Evolutionary conservation across 2,888 invertebrate genomes (phyloP).

Genomic region (Parasteatoda lunata): DNA sequence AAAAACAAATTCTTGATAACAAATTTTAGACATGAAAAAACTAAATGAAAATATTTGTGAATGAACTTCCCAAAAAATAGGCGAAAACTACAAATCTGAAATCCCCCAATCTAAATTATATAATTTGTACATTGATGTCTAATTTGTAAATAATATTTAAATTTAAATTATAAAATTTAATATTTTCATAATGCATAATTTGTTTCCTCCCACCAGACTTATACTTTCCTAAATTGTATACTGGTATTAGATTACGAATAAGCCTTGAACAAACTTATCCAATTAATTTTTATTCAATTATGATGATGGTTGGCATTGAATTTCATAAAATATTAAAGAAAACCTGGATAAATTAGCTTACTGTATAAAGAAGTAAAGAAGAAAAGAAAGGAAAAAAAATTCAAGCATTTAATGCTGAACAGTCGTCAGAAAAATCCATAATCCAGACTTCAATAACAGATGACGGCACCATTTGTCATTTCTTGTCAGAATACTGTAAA

Average conservation of each 20-base stretch:
- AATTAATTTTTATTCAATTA: slow-evolving; percentile 52
- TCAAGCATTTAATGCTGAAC: neutral
- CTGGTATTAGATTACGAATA: slow-evolving; percentile 53
- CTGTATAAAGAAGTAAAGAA: slow-evolving; percentile 27
- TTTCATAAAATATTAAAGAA: neutral
- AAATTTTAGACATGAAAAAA: too few relatives aligned
- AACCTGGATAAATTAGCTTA: slow-evolving; percentile 33
- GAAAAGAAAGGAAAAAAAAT: slow-evolving; percentile 20
- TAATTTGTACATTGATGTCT: too few relatives aligned
- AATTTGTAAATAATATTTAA: too few relatives aligned
- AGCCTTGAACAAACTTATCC: slow-evolving; percentile 23
- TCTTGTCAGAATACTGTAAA: slow-evolving; percentile 48
- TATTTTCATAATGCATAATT: too few relatives aligned
- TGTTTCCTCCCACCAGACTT: too few relatives aligned
- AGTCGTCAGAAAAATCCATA: slow-evolving; percentile 52
- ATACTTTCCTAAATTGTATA: slow-evolving; percentile 40
- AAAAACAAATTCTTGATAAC: too few relatives aligned
- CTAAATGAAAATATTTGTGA: too few relatives aligned
- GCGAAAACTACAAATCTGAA: too few relatives aligned
- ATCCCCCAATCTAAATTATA: too few relatives aligned
- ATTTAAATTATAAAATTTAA: too few relatives aligned
- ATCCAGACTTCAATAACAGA: slow-evolving; percentile 47
- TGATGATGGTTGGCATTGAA: slow-evolving; percentile 1
- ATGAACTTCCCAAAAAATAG: too few relatives aligned
- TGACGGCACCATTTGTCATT: slow-evolving; percentile 53